Evolutionary conservation across 2,113 vertebrate species (phyloP), one percentile per base, ranked within the genome.

Genomic region (Chamaea fasciata): DNA sequence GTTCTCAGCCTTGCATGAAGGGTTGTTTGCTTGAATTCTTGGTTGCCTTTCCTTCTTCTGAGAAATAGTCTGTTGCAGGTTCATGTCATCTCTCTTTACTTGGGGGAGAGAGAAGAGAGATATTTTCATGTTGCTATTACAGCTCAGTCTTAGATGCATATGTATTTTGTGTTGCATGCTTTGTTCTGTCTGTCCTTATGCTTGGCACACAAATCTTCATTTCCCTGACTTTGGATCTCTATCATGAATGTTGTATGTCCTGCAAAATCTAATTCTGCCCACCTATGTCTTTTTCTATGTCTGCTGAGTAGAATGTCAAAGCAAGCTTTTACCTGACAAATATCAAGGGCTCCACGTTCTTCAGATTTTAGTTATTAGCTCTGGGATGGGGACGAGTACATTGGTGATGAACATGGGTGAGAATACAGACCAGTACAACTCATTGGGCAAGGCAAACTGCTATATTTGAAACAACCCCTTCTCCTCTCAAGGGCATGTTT

Each of bases 401-500:
- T 19, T 47, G 41, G 20, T n/a, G 42, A 24, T 2, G 0, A 30
- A 28, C 1, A 0, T 11, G 13, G 53, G 22, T 39, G 9, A 85
- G 42, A 89, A 56, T 81, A 55, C 26, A 82, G 59, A 37, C 22
- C 71, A 50, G 55, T 69, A 37, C 13, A 44, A 23, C 35, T 85
- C 2, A 1, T 5, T 52, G n/a, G 41, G 33, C 31, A 33, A 56
- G 28, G 59, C 11, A 49, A 37, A 30, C 35, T 33, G 9, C 15
- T 1, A 0, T 59, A 28, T 76, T 84, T 87, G n/a, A 81, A 70
- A 62, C 17, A 77, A 11, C 4, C 13, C 8, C 11, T 35, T 15
- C 23, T 62, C 50, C 7, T 78, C 26, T 78, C 39, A 71, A 20
- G 50, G 53, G 10, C 17, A 4, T 60, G 26, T 37, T 67, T 56